Base-by-base conservation (phyloP, 2,797 vertebrate species). In the Danio albolineatus region DNA sequence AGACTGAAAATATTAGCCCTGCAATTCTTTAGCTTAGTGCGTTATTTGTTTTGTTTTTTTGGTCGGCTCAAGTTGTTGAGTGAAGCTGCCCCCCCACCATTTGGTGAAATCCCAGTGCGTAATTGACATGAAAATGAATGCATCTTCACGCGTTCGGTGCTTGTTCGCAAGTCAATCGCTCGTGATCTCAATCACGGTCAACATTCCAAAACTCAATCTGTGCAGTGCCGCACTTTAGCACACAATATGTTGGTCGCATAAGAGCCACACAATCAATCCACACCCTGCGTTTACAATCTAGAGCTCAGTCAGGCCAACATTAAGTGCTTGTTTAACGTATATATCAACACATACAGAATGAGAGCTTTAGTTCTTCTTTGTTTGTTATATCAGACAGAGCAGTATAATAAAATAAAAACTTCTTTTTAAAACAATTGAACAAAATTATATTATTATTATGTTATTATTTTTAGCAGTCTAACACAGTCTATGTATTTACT, bases 231-330 rank as follows among this genome's bases (percentile, higher is more conserved):
- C 49, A 65, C 28, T 77, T 48, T 56, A 57, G 73, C 61, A n/a
- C 6, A 9, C 60, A 10, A 17, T 75, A 10, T 62, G 56, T 76
- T 7, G 6, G 28, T 76, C 41, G 8, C 48, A 17, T 41, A 41
- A 49, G 62, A 56, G 41, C 21, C 51, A 19, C 66, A 54, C 49
- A 53, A 66, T 72, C 75, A 60, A 66, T 28, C 28, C 5, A 7
- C 21, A 77, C 57, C 13, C 21, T 65, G 54, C 66, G 17, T 78
- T 73, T 78, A 51, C 49, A 57, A 59, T 61, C 36, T 21, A 73
- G 21, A 71, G 56, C 17, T 60, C 36, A 70, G n/a, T 78, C 75
- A 59, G 75, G 10, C 6, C 65, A 59, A 49, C 7, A 70, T 64
- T 54, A 53, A 41, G 59, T 16, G 13, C 48, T 54, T 2, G 5